These are phyloP conservation scores for Uria lomvia DNA, from an alignment of 2,113 vertebrate genomes.

Conservation along the genomic window DNA sequence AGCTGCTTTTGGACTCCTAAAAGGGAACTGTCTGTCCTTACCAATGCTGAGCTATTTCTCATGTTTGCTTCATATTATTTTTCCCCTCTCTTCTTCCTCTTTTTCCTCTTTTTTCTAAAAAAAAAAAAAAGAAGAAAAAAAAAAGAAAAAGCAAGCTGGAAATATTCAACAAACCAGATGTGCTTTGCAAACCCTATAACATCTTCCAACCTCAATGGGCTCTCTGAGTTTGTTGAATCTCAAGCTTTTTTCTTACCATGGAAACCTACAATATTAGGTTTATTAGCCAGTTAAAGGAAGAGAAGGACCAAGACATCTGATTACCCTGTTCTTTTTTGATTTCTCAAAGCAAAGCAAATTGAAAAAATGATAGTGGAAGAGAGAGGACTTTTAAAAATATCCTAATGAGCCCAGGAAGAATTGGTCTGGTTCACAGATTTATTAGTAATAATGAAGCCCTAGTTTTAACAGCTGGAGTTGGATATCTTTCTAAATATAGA, in stretches of 20 bases:
- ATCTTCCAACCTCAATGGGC: constrained; percentile 21
- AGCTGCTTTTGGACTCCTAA: constrained; percentile 35
- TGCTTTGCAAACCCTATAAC: constrained; percentile 26
- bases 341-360: constrained; percentile 10
- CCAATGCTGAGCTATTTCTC: constrained; percentile 39
- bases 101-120: neutral
- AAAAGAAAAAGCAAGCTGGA: neutral
- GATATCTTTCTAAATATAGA: constrained; percentile 46
- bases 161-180: constrained; percentile 60
- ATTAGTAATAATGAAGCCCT: constrained; percentile 30
- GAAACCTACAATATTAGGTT: constrained; percentile 19
- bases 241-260: constrained; percentile 24
- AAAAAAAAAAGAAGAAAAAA: neutral
- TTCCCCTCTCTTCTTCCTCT: neutral
- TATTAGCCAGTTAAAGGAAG: constrained; percentile 9
- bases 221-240: constrained; percentile 55
- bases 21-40: constrained; percentile 58
- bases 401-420: neutral
- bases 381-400: neutral
- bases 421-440: constrained; percentile 11
- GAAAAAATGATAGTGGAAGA: neutral
- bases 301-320: constrained; percentile 1
- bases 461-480: constrained; percentile 34
- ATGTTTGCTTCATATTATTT: constrained; percentile 33
- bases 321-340: neutral